Evolutionary conservation across 2,113 vertebrate genomes (phyloP), one percentile per base, ranked within the genome.

Genomic region (Stercorarius parasiticus): DNA sequence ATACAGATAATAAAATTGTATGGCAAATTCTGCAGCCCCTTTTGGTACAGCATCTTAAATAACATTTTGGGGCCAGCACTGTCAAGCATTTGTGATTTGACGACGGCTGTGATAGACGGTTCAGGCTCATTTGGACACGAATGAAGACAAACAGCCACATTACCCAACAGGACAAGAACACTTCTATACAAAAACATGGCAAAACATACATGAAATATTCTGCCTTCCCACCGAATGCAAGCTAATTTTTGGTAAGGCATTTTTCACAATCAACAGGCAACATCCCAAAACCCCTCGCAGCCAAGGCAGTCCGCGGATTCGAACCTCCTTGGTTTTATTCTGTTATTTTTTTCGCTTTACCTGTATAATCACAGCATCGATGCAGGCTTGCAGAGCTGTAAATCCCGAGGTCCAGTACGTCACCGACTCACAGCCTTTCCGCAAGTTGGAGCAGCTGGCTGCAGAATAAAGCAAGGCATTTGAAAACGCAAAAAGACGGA

Each of bases 281-380:
- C 7, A 17, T 7, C 5, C 15, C 22, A 36, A 72, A 53, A 36
- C 0, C 20, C 14, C 9, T 1, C 61, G 11, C 47, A 66, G 45
- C 32, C 61, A 9, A 40, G 43, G 55, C 58, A 59, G 56, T 0
- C 67, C 26, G 1, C 0, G 2, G 40, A 25, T 43, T 34, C 8
- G 4, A 55, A 11, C 3, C n/a, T 36, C 65, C 61, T 29, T 3
- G 49, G 18, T 18, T 45, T 32, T 5, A 13, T 1, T 8, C 15
- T 1, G 16, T 12, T 7, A 3, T 47, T 55, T 67, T 36, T 29
- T 30, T 13, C 43, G 58, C 45, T 64, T 97, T 95, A 99, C 99
- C 99, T 99, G 98, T 82, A 99, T 99, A 90, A 99, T 99, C 38
- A 99, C 98, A 15, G 99, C 98, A 43, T 99, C 98, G 6, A 99